Conservation (phyloP, 2,113 vertebrate genomes). For the Miniopterus natalensis region DNA sequence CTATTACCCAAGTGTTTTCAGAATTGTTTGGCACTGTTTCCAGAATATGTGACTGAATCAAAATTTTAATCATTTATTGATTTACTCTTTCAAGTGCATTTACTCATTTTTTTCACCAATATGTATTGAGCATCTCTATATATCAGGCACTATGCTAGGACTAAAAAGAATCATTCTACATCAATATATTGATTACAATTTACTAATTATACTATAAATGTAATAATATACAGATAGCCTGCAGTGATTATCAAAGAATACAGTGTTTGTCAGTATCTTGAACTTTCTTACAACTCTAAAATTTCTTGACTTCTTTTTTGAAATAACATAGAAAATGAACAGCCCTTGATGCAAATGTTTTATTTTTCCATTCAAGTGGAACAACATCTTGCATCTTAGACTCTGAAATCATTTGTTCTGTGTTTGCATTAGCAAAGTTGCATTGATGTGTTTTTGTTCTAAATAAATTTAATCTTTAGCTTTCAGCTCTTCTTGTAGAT, state of each 20-base stretch:
- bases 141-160: neutral
- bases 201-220: neutral
- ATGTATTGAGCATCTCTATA: neutral
- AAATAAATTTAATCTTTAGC: neutral
- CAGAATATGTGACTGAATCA: neutral
- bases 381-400: neutral
- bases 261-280: neutral
- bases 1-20: conserved; percentile 48
- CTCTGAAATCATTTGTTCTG: neutral
- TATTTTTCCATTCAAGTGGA: neutral
- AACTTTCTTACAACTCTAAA: neutral
- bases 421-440: neutral
- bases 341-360: neutral
- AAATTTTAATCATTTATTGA: conserved; percentile 10
- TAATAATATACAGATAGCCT: neutral
- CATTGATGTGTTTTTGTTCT: neutral
- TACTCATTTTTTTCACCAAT: neutral
- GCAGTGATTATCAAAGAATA: neutral
- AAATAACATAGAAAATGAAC: neutral
- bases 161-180: neutral
- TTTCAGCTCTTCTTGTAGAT: neutral
- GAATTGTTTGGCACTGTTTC: neutral
- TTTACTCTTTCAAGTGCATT: neutral
- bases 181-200: neutral
- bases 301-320: neutral